Evolutionary conservation across 2,113 vertebrate species (phyloP).

Genomic region (Forbesichthys agassizii): DNA sequence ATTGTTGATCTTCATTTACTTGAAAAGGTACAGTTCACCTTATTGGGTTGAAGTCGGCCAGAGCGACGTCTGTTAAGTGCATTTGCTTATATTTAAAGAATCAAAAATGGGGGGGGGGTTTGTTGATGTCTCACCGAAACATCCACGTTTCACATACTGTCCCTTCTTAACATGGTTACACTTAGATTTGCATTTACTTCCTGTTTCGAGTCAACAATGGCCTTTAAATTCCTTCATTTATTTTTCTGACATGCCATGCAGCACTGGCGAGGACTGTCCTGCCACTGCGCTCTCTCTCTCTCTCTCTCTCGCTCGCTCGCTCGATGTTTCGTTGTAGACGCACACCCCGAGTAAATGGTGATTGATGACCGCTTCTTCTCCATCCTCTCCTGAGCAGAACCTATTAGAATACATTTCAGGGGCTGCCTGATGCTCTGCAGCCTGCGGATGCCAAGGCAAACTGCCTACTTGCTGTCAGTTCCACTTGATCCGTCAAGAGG

Average conservation of each 20-base stretch:
- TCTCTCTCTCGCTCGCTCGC: no score
- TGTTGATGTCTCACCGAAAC: no score
- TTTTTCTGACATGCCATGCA: background rate
- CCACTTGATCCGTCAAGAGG: slow-evolving; percentile 58
- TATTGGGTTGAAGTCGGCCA: no score
- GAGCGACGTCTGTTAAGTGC: no score
- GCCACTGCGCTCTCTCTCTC: slow-evolving; percentile 23
- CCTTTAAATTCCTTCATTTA: background rate
- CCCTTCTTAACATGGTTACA: no score
- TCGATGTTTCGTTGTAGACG: slow-evolving; percentile 27
- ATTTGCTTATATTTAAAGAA: no score
- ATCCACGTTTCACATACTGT: no score
- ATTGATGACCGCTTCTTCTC: slow-evolving; percentile 62
- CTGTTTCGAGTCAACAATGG: slow-evolving; percentile 1
- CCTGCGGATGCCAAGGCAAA: slow-evolving; percentile 41
- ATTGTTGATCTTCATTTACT: no score
- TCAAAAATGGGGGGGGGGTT: no score
- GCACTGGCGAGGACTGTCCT: slow-evolving; percentile 20
- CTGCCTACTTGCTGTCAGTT: slow-evolving; percentile 64
- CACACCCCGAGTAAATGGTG: slow-evolving; percentile 52
- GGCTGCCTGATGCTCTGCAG: slow-evolving; percentile 42
- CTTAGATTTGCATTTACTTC: slow-evolving; percentile 12
- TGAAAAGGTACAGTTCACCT: no score
- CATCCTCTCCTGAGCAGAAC: slow-evolving; percentile 44
- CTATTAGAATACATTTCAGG: slow-evolving; percentile 45